Conservation (phyloP, 2,113 vertebrate species). For the Phalacrocorax aristotelis region DNA sequence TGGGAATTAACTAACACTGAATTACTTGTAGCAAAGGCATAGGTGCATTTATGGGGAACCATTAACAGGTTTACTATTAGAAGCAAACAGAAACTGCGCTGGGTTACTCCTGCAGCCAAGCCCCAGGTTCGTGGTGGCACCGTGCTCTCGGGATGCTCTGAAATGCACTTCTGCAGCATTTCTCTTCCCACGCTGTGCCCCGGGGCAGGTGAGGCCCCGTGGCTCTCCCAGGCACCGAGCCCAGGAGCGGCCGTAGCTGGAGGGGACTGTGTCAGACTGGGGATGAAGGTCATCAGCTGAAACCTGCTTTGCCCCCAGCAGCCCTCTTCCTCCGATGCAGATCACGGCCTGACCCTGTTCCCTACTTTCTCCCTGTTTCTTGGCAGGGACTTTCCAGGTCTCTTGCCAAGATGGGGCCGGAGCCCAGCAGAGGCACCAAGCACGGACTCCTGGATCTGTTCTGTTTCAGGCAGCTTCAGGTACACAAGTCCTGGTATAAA, state of each 20-base stretch:
- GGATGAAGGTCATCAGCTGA: not conserved
- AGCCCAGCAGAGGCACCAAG: not conserved
- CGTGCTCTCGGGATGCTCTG: not conserved
- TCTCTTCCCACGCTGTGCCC: fast-evolving
- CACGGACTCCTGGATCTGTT: not conserved
- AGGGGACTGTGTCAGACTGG: not conserved
- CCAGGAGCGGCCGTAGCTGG: not conserved
- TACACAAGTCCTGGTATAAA: not conserved
- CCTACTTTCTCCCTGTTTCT: not conserved
- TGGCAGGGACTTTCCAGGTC: not conserved
- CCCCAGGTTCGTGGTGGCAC: not conserved
- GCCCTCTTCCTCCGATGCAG: not conserved
- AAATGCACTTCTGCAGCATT: fast-evolving
- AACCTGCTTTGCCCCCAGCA: fast-evolving
- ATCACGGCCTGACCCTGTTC: not conserved
- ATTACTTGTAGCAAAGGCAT: not conserved
- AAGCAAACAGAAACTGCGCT: not conserved
- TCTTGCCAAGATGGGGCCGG: not conserved
- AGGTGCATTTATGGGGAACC: not conserved
- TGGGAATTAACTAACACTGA: not conserved
- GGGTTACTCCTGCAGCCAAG: not conserved
- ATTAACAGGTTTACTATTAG: not conserved
- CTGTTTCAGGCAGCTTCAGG: not conserved
- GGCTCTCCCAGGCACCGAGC: not conserved
- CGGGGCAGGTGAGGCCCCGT: not conserved